Evolutionary conservation across 2,888 invertebrate species (phyloP), one percentile per base, ranked within the genome.

Genomic region (Cephus pygmeus): DNA sequence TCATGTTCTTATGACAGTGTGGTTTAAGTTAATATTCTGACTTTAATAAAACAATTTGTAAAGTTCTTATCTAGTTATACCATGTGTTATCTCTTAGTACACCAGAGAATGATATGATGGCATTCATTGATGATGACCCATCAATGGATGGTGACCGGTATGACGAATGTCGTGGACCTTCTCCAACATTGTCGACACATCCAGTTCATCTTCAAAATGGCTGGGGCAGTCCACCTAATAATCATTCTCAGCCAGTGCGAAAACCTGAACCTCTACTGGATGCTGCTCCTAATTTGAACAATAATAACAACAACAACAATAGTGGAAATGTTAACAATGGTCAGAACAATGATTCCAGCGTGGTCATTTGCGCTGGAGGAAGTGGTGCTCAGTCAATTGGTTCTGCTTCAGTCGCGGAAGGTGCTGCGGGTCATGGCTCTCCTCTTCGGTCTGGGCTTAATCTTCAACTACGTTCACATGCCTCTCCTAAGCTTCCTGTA

Each of bases 81-180:
- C 40, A 15, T 40, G 6, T 56, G 6, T 56, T 56, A 31, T 12
- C 12, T 82, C 82, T 11, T 79, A 91, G 91, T 77, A 91, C 91
- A 4, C 91, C 96, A 0, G 96, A 96, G 88, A 94, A 95, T 81
- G 96, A 96, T 88, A 92, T 95, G 83, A 94, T 96, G 93, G 95
- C 95, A 36, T 96, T 96, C 85, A 96, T 96, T 82, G 96, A 96
- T 90, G 96, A 96, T 30, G 94, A 94, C 88, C 93, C 94, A n/a
- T 92, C 93, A 34, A 93, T 94, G 78, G 94, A 89, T 36, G 89
- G 90, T 56, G 87, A 87, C 75, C 86, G 88, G 33, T 84, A 86
- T 69, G 87, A 90, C 1, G 90, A 94, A 84, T 94, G 93, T 84
- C 93, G 93, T 81, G 94, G 93, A 33, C 85, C 86, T 34, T 84